phyloP scores from a whole-genome alignment of 2,113 vertebrate genomes.

The Myrmecobius fasciatus region DNA sequence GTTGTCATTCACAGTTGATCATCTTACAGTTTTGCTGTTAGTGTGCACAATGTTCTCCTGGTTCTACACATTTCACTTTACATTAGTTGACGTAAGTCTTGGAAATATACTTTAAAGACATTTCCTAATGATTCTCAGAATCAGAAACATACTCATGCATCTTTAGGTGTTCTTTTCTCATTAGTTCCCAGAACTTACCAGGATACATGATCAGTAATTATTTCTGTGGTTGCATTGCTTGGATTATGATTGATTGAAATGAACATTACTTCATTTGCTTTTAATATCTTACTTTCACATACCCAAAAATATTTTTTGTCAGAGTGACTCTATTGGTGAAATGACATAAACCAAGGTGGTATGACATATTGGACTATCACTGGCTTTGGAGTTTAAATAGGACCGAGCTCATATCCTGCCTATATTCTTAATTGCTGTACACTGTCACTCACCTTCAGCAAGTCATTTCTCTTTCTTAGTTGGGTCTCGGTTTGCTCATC shows the following conservation, averaged over 20 bases:
- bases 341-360: not conserved
- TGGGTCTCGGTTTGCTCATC: not conserved
- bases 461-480: not conserved
- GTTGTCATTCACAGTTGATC: no score
- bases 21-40: no score
- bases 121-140: not conserved
- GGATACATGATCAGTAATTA: not conserved
- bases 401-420: not conserved
- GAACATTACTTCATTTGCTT: constrained; percentile 11
- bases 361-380: not conserved
- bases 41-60: no score
- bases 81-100: no score
- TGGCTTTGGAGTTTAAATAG: not conserved
- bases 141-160: not conserved
- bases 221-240: not conserved
- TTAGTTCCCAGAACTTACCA: not conserved
- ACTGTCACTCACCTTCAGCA: not conserved
- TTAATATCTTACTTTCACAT: not conserved
- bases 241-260: not conserved
- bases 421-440: not conserved
- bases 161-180: not conserved
- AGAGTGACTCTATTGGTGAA: not conserved
- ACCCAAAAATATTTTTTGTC: not conserved
- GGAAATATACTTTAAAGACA: not conserved
- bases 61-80: no score